These are phyloP conservation scores for Herminia tarsipennalis DNA, from an alignment of 2,888 invertebrate species.

Conservation along the genomic window DNA sequence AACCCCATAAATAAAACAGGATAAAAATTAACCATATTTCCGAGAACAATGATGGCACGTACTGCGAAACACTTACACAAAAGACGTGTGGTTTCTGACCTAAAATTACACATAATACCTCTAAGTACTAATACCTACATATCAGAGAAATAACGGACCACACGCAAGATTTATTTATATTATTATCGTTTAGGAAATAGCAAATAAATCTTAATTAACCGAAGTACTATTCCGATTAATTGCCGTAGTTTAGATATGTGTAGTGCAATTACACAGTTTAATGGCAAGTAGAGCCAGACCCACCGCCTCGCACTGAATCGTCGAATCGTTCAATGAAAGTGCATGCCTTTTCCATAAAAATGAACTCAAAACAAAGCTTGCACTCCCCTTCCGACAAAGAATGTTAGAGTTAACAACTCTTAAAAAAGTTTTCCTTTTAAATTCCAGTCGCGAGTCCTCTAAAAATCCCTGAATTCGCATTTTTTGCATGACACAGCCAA, in stretches of 20 bases:
- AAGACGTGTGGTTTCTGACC: too few relatives aligned
- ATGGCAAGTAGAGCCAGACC: slow-evolving; percentile 12
- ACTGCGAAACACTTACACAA: too few relatives aligned
- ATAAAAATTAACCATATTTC: too few relatives aligned
- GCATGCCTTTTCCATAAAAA: slow-evolving; percentile 17
- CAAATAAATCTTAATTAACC: slow-evolving; percentile 39
- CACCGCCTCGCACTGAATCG: slow-evolving; percentile 16
- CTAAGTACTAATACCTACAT: slow-evolving; percentile 13
- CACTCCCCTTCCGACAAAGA: slow-evolving; percentile 6
- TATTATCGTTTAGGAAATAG: slow-evolving; percentile 11
- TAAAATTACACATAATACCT: background rate
- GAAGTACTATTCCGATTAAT: slow-evolving; percentile 28
- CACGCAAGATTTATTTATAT: slow-evolving; percentile 11
- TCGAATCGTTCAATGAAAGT: slow-evolving; percentile 17
- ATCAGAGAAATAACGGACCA: slow-evolving; percentile 31
- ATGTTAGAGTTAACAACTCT: slow-evolving; percentile 27
- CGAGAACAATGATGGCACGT: too few relatives aligned
- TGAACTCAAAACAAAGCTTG: background rate
- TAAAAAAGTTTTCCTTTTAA: too few relatives aligned
- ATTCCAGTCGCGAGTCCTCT: too few relatives aligned
- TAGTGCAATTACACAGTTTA: slow-evolving; percentile 28
- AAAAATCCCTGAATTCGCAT: too few relatives aligned
- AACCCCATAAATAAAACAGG: too few relatives aligned
- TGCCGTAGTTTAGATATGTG: slow-evolving; percentile 24
- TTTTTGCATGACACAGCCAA: too few relatives aligned